Evolutionary conservation across 2,113 vertebrate species (phyloP), one percentile per base, ranked within the genome.

Genomic region (Epinephelus moara): DNA sequence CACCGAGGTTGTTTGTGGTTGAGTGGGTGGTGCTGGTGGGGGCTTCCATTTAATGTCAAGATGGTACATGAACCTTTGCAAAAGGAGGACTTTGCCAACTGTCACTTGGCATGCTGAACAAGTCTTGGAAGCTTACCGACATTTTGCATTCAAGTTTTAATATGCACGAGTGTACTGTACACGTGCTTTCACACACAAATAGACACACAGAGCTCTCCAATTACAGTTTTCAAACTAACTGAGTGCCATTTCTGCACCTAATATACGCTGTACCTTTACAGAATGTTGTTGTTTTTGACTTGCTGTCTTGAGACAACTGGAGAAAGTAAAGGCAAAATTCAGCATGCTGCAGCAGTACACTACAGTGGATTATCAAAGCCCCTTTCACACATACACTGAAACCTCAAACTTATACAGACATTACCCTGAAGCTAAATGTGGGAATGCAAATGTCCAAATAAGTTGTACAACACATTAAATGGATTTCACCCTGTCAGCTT

Each of bases 11-110:
- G 53, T 75, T 64, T 61, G 70, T 45, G 52, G 21, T 72, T 53
- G 80, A 75, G 53, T 30, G 75, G 75, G 8, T 8, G 50, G 40
- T 23, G 62, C 37, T 45, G 64, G 45, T 6, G 59, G 49, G n/a
- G 59, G 49, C 18, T 25, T 79, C 50, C 30, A 23, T 60, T 79
- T 50, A 68, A 61, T 42, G 67, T 84, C 66, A 62, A 42, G 50
- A 68, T 57, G 70, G 60, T 68, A 66, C 62, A 77, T 76, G 72
- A 67, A 37, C 25, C 23, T 72, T 40, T 71, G 62, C 68, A 50
- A 23, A 80, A 23, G 0, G 2, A 59, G 50, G 17, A 53, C 30
- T 37, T 42, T 2, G 74, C 81, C 81, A 80, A 37, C 81, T 67
- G 67, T 77, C 52, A 67, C 77, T 37, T 63, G 63, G 68, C 53